phyloP scores from a whole-genome alignment of 2,113 vertebrate genomes.

The Chascanopsetta lugubris region DNA sequence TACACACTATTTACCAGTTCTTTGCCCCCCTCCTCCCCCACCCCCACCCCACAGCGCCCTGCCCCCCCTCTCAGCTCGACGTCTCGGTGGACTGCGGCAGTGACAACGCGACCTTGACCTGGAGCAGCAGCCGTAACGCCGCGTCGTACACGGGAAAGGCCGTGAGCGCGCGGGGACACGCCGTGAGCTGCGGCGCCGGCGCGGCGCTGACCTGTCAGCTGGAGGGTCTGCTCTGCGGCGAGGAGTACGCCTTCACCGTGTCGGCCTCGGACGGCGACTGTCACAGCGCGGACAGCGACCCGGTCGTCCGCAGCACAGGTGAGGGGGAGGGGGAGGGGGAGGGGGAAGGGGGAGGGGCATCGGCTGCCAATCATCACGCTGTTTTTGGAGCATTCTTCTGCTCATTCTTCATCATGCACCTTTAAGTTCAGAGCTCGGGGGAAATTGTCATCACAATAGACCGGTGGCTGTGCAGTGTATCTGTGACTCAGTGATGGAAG shows the following conservation, averaged over 20 bases:
- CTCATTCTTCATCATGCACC: too few species aligned
- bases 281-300: constrained; percentile 57
- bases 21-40: constrained; percentile 11
- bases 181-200: constrained; percentile 50
- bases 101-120: constrained; percentile 68
- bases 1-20: background rate
- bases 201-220: constrained; percentile 55
- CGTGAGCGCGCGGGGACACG: constrained; percentile 59
- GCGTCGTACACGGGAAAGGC: constrained; percentile 71
- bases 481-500: too few species aligned
- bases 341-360: too few species aligned
- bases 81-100: constrained; percentile 61
- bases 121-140: constrained; percentile 71
- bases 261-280: constrained; percentile 72
- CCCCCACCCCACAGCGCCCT: constrained; percentile 76
- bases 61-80: constrained; percentile 68
- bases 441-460: too few species aligned
- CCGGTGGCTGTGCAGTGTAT: too few species aligned
- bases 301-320: constrained; percentile 71
- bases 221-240: constrained; percentile 69
- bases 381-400: too few species aligned
- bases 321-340: too few species aligned
- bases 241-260: constrained; percentile 71
- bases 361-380: too few species aligned
- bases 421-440: too few species aligned